Percentiles rank a stretch among this genome's conserved stretches.
Conservation (phyloP, 2,888 invertebrate species). For the Slavum lentiscoides region DNA sequence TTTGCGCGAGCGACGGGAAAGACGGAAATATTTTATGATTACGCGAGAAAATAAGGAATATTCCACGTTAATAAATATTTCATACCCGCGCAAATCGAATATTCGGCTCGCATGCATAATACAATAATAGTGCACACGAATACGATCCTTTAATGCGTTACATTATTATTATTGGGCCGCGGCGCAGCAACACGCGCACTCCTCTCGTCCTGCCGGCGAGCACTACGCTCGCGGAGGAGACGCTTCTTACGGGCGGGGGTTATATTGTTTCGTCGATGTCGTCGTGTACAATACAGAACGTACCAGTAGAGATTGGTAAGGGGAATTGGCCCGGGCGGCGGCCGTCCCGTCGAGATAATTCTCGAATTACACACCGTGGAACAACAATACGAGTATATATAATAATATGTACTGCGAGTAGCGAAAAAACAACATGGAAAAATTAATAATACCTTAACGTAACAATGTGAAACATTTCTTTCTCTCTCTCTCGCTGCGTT, state of each 20-base stretch:
- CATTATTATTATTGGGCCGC: too few relatives aligned
- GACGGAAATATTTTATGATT: too few relatives aligned
- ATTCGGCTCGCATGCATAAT: too few relatives aligned
- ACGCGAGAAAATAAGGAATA: too few relatives aligned
- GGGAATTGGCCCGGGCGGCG: constrained; percentile 43
- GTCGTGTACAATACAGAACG: constrained; percentile 19
- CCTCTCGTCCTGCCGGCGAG: too few relatives aligned
- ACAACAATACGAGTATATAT: constrained; percentile 21
- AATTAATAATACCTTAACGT: constrained; percentile 46
- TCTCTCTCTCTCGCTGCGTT: constrained; percentile 23
- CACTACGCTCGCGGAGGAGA: too few relatives aligned
- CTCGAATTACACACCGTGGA: constrained; percentile 50
- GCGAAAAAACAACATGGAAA: constrained; percentile 18
- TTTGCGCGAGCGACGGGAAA: too few relatives aligned
- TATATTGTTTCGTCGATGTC: constrained; percentile 44
- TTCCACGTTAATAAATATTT: too few relatives aligned
- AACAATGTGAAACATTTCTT: constrained; percentile 48
- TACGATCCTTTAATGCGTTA: too few relatives aligned
- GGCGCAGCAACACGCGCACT: too few relatives aligned
- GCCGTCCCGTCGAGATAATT: constrained; percentile 48
- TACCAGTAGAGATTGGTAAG: constrained; percentile 44
- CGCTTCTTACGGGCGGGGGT: background rate
- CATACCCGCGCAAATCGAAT: too few relatives aligned
- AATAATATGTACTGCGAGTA: constrained; percentile 4
- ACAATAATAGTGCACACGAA: too few relatives aligned